Base-by-base conservation (phyloP, 2,888 invertebrate genomes). In the Andricus curvator region DNA sequence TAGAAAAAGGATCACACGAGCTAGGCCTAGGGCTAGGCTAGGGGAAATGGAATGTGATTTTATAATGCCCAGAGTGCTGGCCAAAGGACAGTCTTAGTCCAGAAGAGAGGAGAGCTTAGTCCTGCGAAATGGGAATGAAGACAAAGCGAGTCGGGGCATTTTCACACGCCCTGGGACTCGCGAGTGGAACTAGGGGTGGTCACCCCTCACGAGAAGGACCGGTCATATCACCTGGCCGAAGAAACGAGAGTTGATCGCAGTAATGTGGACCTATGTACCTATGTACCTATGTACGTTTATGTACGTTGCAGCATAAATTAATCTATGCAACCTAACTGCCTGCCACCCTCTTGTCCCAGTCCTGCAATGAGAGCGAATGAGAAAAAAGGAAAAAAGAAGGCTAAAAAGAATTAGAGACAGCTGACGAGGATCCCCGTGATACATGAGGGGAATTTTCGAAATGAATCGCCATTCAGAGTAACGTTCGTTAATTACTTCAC, bases 141-240 rank as follows among this genome's bases (percentile, higher is more conserved):
- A 90, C 89, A 90, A 90, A 86, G 80, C 74, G 80, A 37, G 83
- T 77, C 81, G 81, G 87, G 78, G 84, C 82, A 86, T 88, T 89
- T 90, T 90, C 90, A 89, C 90, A 90, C 90, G 90, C 83, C 87
- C 86, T 82, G 83, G 84, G 83, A 83, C 78, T 81, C 82, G 82
- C 80, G 81, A 82, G 79, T 74, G 67, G 81, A 82, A 82, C 81
- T 70, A 81, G 85, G 85, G 86, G 87, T 85, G 86, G 84, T 84
- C 84, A 85, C 84, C 88, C 86, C 85, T 83, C 82, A 80, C 81
- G 84, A 81, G 82, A 78, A 83, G 82, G 85, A 86, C 87, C 87
- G 91, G 90, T 91, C 91, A 91, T 81, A 79, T 91, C 91, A 90
- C 90, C 90, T 91, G 91, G 91, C 84, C 86, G 80, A 86, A 84